These are phyloP conservation scores for Pasiphila rectangulata DNA, from an alignment of 2,888 invertebrate genomes.

Conservation along the genomic window DNA sequence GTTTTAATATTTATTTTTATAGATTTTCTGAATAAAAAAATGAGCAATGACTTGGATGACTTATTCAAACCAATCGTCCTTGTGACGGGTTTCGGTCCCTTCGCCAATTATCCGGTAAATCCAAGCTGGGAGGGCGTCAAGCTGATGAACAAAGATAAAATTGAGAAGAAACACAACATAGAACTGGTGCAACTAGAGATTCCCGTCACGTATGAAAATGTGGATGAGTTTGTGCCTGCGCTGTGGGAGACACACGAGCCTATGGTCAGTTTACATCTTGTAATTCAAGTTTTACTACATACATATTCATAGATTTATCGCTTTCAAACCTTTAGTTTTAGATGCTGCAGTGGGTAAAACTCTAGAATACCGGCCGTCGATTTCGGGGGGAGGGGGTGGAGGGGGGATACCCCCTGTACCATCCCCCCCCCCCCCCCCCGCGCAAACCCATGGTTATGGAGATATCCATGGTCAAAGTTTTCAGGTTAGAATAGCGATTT, in stretches of 20 bases:
- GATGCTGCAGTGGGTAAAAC: too few species aligned
- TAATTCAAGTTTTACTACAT: neutral
- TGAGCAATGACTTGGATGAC: constrained; percentile 49
- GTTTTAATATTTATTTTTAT: neutral
- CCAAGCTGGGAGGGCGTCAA: constrained; percentile 92
- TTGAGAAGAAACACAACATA: constrained; percentile 67
- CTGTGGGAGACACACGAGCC: constrained; percentile 87
- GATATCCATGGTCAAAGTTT: too few species aligned
- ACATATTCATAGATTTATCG: neutral
- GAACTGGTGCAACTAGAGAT: constrained; percentile 80
- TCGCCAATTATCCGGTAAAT: constrained; percentile 85
- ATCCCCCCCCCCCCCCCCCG: too few species aligned
- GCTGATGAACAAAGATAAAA: constrained; percentile 75
- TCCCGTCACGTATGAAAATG: constrained; percentile 86
- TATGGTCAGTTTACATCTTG: constrained; percentile 68
- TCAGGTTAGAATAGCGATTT: too few species aligned
- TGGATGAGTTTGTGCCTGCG: constrained; percentile 82
- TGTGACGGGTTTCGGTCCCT: constrained; percentile 91
- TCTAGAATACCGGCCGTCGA: too few species aligned
- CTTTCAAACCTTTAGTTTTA: too few species aligned
- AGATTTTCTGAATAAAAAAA: constrained; percentile 19
- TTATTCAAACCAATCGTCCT: constrained; percentile 71
- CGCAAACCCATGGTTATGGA: too few species aligned
- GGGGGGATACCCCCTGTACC: too few species aligned
- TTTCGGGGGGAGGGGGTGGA: too few species aligned